Evolutionary conservation across 2,113 vertebrate species (phyloP).

Genomic region (Pseudorhombus dupliciocellatus): DNA sequence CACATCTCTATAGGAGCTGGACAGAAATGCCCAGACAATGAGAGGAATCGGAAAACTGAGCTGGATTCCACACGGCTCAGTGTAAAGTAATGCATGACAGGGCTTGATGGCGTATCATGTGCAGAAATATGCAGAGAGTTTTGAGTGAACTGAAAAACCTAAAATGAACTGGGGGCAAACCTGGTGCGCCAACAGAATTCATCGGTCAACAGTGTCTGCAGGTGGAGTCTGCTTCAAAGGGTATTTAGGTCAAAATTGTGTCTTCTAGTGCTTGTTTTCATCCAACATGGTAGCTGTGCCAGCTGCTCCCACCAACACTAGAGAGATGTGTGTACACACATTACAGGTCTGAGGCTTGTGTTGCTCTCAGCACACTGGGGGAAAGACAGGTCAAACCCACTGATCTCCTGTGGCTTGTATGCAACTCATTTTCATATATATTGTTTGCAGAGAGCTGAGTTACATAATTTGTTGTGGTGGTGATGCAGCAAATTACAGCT

Average conservation of each 20-base stretch:
- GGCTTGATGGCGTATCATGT: not conserved
- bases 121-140: not conserved
- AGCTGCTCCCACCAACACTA: not conserved
- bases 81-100: too few relatives aligned
- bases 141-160: not conserved
- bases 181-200: too few relatives aligned
- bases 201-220: not conserved
- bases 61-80: too few relatives aligned
- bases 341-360: not conserved
- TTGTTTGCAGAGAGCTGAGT: slow-evolving; percentile 3
- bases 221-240: not conserved
- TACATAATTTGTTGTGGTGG: not conserved
- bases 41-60: too few relatives aligned
- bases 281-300: too few relatives aligned
- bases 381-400: not conserved
- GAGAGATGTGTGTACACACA: not conserved
- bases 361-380: not conserved
- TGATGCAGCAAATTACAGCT: too few relatives aligned
- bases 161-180: not conserved
- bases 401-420: not conserved
- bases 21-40: too few relatives aligned
- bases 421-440: slow-evolving; percentile 13
- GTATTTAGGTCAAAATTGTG: too few relatives aligned
- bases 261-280: too few relatives aligned
- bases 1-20: too few relatives aligned